phyloP scores from a whole-genome alignment of 2,113 vertebrate genomes.

The Leuciscus idus region DNA sequence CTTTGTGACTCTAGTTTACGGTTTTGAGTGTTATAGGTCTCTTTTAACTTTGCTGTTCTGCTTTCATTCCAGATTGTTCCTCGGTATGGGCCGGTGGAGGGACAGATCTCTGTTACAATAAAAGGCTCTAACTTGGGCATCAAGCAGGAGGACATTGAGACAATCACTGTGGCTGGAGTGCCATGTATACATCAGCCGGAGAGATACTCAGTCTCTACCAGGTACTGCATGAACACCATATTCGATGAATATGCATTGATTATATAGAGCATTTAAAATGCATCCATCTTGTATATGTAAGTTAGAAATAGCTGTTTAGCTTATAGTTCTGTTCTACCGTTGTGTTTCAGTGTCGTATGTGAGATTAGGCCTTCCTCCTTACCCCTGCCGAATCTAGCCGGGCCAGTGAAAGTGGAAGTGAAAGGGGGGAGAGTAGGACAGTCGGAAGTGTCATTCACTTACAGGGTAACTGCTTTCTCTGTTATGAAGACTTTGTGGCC shows the following conservation, averaged over 20 bases:
- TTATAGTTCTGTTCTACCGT: background rate
- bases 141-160: constrained; percentile 81
- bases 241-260: background rate
- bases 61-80: constrained; percentile 83
- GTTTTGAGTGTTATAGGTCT: background rate
- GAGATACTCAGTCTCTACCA: constrained; percentile 90
- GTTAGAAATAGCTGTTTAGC: background rate
- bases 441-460: constrained; percentile 71
- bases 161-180: constrained; percentile 81
- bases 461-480: constrained; percentile 67
- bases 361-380: constrained; percentile 66
- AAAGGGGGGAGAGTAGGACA: constrained; percentile 58
- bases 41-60: background rate
- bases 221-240: constrained; percentile 70
- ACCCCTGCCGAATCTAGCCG: constrained; percentile 17
- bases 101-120: constrained; percentile 88
- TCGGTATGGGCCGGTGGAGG: constrained; percentile 84
- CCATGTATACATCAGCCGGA: constrained; percentile 82
- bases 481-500: background rate
- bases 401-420: constrained; percentile 69
- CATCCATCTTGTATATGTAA: background rate
- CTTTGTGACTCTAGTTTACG: background rate
- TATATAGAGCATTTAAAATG: background rate
- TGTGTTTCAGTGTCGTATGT: constrained; percentile 74
- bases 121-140: constrained; percentile 93